Percentiles rank a stretch among this genome's conserved stretches.
Conservation (phyloP, 2,113 vertebrate species). For the Rana temporaria region DNA sequence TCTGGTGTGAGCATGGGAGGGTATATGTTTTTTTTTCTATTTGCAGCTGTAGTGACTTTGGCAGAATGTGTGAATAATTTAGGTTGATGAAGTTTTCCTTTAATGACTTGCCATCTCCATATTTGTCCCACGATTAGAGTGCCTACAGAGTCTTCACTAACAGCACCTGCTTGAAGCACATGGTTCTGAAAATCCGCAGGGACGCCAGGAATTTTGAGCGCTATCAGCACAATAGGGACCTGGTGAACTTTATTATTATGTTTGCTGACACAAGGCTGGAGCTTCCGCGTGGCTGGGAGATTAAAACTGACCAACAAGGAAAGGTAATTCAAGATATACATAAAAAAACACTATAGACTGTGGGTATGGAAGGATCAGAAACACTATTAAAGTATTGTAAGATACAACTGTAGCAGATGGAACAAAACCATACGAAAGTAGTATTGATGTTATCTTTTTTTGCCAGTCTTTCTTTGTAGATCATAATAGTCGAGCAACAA, state of each 20-base stretch:
- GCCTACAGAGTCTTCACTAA: constrained; percentile 96
- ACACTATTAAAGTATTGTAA: no score
- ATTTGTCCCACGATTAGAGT: constrained; percentile 72
- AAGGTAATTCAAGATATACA: constrained; percentile 78
- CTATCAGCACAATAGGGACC: constrained; percentile 96
- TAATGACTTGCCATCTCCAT: not conserved
- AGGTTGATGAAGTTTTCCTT: no score
- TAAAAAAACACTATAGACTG: no score
- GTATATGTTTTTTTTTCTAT: no score
- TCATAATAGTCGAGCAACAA: constrained; percentile 97
- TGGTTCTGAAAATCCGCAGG: constrained; percentile 95
- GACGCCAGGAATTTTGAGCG: constrained; percentile 96
- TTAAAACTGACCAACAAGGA: constrained; percentile 95
- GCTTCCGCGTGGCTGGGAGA: constrained; percentile 95
- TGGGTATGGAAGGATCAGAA: no score
- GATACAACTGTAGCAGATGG: no score
- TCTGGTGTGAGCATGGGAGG: no score
- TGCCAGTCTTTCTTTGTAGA: constrained; percentile 96
- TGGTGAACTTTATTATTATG: constrained; percentile 97
- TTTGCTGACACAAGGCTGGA: constrained; percentile 92
- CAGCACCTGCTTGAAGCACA: constrained; percentile 97
- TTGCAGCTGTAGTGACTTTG: no score
- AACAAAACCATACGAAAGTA: no score
- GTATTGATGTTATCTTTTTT: constrained; percentile 2
- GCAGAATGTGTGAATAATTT: no score